Base-by-base conservation (phyloP, 2,888 invertebrate genomes). In the Trissolcus japonicus region DNA sequence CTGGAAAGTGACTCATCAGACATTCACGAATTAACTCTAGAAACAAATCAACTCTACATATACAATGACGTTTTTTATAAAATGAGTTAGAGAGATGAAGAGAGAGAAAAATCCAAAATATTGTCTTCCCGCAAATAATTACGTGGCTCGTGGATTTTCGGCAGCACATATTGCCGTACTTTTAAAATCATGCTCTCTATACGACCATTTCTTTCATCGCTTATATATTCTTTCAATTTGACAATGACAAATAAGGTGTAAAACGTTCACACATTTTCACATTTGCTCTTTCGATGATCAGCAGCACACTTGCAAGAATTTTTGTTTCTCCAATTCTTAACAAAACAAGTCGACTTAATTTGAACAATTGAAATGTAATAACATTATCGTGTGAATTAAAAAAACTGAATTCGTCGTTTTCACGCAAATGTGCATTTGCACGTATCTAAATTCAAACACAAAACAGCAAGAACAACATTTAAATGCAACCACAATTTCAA, bases 141-240 rank as follows among this genome's bases (percentile, higher is more conserved):
- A 41, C 55, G 16, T 48, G 25, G 29, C 60, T 55, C 43, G 29
- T 53, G 69, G 76, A 76, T 82, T 81, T 80, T 74, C 77, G 79
- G 76, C 80, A 80, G 81, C 16, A 35, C 80, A 76, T 76, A 60
- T 79, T 55, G 67, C 78, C 57, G 57, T 51, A 61, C 62, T 66
- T 63, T 62, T 71, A 68, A 80, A 79, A 80, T 81, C 80, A 68
- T 82, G 80, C 66, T 67, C 77, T 67, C 76, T 81, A 35, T 51
- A 81, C 66, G 60, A 79, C 76, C 76, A 72, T 25, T 62, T 78
- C 66, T 62, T 66, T 69, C 71, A 72, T 67, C 55, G 48, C 55
- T 14, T 61, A 57, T 57, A 48, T 59, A 65, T 50, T 72, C 50
- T 72, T 65, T 63, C 65, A 53, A 9, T 72, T 72, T 46, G 65